Base-by-base conservation (phyloP, 2,113 vertebrate genomes). In the Carettochelys insculpta region DNA sequence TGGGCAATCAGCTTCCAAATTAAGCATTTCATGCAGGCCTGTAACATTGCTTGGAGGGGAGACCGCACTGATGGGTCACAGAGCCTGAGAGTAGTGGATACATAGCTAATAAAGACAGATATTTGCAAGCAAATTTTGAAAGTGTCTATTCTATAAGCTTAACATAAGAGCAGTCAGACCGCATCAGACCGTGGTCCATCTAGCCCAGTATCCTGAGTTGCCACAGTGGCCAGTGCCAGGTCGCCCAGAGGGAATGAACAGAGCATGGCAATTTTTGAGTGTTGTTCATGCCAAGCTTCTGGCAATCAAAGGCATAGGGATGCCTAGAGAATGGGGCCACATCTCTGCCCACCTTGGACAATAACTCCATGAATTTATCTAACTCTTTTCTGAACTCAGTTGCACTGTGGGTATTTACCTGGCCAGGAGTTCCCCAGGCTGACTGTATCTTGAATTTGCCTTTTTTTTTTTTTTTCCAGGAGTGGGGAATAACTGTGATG, bases 31-130 rank as follows among this genome's bases (percentile, higher is more conserved):
- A 94, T 92, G 89, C 0, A 1, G 84, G 89, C 85, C 41, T 1
- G 3, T 31, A 85, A 13, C 3, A 14, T 2, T 25, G 86, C 85
- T 89, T 1, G 3, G 80, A 86, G 94, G 94, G 41, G 76, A 50
- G 41, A 92, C 12, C 0, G 16, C 78, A n/a, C 78, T 2, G 85
- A 82, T 93, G 41, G 93, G 80, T 12, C 68, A 45, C 75, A 34
- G 86, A 88, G 89, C 83, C 91, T 89, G 0, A 41, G 86, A 85
- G 90, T 2, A 2, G 61, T 68, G 51, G 84, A 83, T 45, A 76
- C 1, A 29, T 14, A 7, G 90, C 93, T 95, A 87, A 95, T 91
- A 90, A 94, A 82, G 92, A 10, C 29, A 88, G 95, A 95, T 68
- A 31, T 81, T 88, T 90, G 91, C 38, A 77, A 91, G 91, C 83